phyloP scores from a whole-genome alignment of 2,797 vertebrate species.

The Avahi laniger region DNA sequence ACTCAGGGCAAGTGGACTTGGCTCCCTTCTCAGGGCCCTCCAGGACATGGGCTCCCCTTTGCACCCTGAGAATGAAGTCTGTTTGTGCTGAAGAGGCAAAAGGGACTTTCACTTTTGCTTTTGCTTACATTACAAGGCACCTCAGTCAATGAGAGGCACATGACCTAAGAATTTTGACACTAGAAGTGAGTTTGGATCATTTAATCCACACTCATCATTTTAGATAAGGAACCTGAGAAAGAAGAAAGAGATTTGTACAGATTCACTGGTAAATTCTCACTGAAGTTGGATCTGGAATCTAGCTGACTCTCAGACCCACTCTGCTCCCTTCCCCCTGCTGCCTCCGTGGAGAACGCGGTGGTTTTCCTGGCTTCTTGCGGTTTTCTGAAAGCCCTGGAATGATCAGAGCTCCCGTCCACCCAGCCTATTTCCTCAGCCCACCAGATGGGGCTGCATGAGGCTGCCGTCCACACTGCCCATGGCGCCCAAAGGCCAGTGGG shows the following conservation, averaged over 20 bases:
- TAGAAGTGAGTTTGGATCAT: neutral
- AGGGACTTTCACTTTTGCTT: neutral
- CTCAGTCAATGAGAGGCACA: neutral
- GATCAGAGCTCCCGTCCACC: neutral
- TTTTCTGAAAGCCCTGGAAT: neutral
- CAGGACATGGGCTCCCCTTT: neutral
- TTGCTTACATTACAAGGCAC: neutral
- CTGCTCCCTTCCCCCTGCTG: neutral
- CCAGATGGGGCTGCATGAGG: neutral
- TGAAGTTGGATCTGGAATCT: neutral
- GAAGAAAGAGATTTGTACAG: neutral
- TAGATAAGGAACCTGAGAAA: neutral
- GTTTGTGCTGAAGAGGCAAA: neutral
- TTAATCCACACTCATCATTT: neutral
- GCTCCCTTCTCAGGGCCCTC: neutral
- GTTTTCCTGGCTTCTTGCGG: neutral
- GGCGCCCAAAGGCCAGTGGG: neutral
- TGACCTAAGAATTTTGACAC: neutral
- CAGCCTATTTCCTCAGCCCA: neutral
- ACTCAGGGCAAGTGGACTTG: neutral
- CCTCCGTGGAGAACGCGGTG: neutral
- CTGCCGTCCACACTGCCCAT: accelerated
- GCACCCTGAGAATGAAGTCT: neutral
- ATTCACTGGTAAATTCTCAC: neutral
- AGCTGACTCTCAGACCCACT: neutral